Evolutionary conservation across 1,140 invertebrate species (phyloP).

Genomic region (Lepidurus couesii): DNA sequence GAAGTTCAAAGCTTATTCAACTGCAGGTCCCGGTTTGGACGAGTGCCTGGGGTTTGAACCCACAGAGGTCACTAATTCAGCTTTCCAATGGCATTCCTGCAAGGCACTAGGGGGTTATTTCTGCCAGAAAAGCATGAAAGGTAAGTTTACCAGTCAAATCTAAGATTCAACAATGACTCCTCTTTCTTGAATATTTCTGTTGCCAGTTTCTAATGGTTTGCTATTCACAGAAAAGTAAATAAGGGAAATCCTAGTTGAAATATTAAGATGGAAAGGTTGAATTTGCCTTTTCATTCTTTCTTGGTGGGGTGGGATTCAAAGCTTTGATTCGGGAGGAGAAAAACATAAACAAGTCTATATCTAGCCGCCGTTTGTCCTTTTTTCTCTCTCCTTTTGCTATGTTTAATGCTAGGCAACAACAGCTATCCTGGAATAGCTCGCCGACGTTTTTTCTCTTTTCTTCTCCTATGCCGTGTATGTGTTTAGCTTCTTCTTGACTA

Average conservation of each 20-base stretch:
- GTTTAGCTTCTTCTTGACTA: not conserved
- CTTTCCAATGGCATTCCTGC: not conserved
- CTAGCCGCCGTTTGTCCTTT: constrained; percentile 24
- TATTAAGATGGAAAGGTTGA: too few species aligned
- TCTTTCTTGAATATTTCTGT: too few species aligned
- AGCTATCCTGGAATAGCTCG: constrained; percentile 12
- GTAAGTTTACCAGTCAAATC: constrained; percentile 37
- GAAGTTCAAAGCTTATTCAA: not conserved
- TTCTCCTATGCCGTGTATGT: not conserved
- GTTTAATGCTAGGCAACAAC: not conserved
- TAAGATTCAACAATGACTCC: too few species aligned
- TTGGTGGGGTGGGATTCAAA: not conserved
- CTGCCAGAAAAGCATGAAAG: constrained; percentile 39
- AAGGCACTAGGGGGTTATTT: not conserved
- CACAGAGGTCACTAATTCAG: not conserved
- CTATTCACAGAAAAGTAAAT: too few species aligned
- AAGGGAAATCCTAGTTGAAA: too few species aligned
- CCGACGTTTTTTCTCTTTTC: constrained; percentile 26
- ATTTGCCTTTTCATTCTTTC: not conserved
- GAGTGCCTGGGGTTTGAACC: not conserved
- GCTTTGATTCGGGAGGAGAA: too few species aligned
- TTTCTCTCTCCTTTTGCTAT: constrained; percentile 22
- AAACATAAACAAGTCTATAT: not conserved
- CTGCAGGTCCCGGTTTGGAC: not conserved
- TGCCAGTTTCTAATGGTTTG: too few species aligned